A percentile compares a stretch with the other conserved stretches of the same genome.
These are phyloP conservation scores for Pipra filicauda DNA, from an alignment of 2,113 vertebrate species.

Conservation along the genomic window DNA sequence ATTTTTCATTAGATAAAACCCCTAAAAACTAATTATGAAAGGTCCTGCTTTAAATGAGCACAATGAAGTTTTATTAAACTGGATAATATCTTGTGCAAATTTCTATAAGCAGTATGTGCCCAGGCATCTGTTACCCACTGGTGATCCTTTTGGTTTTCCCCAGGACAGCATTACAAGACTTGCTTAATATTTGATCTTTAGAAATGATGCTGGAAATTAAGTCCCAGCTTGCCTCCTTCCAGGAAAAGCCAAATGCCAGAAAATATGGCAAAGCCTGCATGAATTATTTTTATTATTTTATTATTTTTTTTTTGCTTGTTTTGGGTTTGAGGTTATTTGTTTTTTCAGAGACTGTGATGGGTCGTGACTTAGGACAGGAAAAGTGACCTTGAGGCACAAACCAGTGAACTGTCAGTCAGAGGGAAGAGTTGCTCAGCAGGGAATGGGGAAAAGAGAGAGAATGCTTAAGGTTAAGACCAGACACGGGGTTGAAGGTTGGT, in stretches of 20 bases:
- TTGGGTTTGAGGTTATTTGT: background rate
- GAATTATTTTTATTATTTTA: background rate
- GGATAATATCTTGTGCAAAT: conserved; percentile 27
- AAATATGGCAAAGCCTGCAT: background rate
- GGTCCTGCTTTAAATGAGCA: conserved; percentile 13
- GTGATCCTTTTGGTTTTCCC: background rate
- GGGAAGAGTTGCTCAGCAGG: background rate
- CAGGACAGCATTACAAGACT: background rate
- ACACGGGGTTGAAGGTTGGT: background rate
- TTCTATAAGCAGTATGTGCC: background rate
- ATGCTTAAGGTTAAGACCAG: background rate
- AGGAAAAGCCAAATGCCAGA: background rate
- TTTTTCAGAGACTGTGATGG: background rate
- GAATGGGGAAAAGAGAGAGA: background rate
- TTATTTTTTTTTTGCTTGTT: background rate
- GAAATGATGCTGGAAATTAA: conserved; percentile 55
- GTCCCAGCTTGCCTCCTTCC: background rate
- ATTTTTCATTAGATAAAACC: conserved; percentile 5
- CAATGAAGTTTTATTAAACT: conserved; percentile 39
- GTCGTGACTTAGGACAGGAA: background rate
- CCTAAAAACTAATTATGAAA: conserved; percentile 25
- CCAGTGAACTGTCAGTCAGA: background rate
- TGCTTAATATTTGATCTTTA: conserved; percentile 42
- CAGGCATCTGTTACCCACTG: background rate
- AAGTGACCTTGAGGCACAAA: background rate